These are phyloP conservation scores for Oreochromis niloticus DNA, from an alignment of 2,113 vertebrate species.

Conservation along the genomic window DNA sequence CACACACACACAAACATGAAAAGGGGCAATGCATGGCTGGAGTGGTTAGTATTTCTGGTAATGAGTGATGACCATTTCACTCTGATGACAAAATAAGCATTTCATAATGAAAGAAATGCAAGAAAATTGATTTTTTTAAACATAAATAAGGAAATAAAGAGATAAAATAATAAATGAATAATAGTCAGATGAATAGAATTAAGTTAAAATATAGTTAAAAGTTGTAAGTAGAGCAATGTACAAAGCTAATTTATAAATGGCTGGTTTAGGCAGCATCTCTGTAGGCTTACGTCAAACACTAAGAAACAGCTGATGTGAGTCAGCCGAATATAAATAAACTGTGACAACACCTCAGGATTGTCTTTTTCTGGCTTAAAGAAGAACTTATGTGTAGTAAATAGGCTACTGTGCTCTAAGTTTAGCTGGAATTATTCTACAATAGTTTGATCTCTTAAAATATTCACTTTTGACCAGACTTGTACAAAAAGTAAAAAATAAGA, in stretches of 20 bases:
- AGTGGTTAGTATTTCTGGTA: not conserved
- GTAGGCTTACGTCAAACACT: not conserved
- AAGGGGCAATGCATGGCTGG: not conserved
- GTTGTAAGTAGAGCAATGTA: not conserved
- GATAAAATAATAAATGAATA: not conserved
- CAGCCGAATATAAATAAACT: not conserved
- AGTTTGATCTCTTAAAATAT: not conserved
- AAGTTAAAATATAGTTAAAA: not conserved
- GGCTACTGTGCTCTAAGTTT: not conserved
- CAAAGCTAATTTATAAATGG: not conserved
- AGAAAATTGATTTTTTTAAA: not conserved
- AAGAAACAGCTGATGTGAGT: not conserved
- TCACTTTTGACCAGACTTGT: not conserved
- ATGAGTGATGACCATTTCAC: not conserved
- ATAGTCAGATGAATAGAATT: not conserved
- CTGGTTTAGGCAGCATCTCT: not conserved
- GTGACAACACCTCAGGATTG: not conserved
- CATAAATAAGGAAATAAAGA: not conserved
- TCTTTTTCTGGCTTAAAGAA: not conserved
- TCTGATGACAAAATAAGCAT: not conserved
- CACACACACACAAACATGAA: not conserved
- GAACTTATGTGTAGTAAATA: not conserved
- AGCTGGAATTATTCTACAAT: not conserved
- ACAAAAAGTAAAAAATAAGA: not conserved
- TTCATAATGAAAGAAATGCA: not conserved